These are phyloP conservation scores for Dascyllus trimaculatus DNA, from an alignment of 2,113 vertebrate species.

Conservation along the genomic window DNA sequence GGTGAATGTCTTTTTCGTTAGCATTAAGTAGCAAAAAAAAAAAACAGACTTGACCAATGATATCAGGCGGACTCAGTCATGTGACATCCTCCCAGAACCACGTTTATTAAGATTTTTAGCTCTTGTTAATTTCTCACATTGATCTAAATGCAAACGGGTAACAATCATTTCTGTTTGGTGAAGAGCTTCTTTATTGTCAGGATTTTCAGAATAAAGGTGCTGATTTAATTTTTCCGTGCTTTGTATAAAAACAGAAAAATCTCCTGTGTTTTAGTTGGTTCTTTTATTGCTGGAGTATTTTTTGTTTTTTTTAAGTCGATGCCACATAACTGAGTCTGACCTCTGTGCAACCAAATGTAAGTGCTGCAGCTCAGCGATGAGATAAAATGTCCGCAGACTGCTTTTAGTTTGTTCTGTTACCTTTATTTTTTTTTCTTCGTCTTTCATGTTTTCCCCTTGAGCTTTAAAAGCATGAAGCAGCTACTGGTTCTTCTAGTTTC, in stretches of 20 bases:
- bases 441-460: background rate
- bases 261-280: background rate
- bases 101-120: background rate
- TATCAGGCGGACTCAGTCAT: background rate
- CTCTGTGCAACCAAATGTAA: slow-evolving; percentile 8
- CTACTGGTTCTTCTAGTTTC: slow-evolving; percentile 3
- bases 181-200: too few species aligned
- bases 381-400: background rate
- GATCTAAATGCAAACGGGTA: too few species aligned
- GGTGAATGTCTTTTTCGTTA: background rate
- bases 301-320: background rate
- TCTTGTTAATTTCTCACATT: too few species aligned
- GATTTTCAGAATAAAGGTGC: slow-evolving; percentile 10
- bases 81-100: background rate
- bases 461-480: slow-evolving; percentile 30
- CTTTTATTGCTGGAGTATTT: too few species aligned
- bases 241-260: too few species aligned
- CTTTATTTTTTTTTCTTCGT: background rate
- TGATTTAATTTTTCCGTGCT: background rate
- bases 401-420: background rate
- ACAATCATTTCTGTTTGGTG: too few species aligned
- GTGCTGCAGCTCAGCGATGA: background rate
- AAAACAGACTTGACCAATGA: slow-evolving; percentile 5
- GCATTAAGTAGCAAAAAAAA: slow-evolving; percentile 13
- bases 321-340: background rate